phyloP scores from a whole-genome alignment of 2,113 vertebrate genomes.

The Cygnus buccinator region DNA sequence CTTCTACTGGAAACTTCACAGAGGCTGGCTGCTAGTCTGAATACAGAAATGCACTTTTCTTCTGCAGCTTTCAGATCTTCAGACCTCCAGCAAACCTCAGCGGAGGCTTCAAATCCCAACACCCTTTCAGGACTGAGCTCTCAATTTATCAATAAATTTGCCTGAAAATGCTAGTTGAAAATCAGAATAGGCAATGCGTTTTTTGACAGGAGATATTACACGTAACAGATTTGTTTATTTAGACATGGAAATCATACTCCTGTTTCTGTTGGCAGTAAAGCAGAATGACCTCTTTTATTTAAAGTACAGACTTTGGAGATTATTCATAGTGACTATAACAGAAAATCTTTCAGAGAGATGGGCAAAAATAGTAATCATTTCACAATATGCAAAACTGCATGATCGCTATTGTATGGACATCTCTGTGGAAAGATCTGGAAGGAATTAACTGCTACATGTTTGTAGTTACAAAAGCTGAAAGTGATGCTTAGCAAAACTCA shows the following conservation, averaged over 20 bases:
- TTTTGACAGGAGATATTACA: background rate
- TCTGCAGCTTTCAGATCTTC: background rate
- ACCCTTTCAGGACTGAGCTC: background rate
- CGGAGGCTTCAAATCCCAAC: background rate
- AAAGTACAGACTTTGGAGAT: background rate
- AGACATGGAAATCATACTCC: background rate
- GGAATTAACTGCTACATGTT: background rate
- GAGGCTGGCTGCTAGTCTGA: rapidly evolving
- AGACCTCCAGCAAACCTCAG: background rate
- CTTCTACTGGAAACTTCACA: background rate
- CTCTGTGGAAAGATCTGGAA: background rate
- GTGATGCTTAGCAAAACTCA: background rate
- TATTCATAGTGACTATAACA: background rate
- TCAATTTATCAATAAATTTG: background rate
- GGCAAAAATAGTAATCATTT: background rate
- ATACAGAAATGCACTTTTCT: background rate
- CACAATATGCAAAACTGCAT: background rate
- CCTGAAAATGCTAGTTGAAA: background rate
- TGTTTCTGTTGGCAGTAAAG: background rate
- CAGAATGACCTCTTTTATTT: background rate
- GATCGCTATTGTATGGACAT: rapidly evolving
- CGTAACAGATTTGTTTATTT: background rate
- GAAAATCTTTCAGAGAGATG: background rate
- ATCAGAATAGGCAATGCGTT: too few species aligned
- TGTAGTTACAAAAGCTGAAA: background rate